These are phyloP conservation scores for Seira ritae DNA, from an alignment of 2,888 invertebrate species.

Conservation along the genomic window DNA sequence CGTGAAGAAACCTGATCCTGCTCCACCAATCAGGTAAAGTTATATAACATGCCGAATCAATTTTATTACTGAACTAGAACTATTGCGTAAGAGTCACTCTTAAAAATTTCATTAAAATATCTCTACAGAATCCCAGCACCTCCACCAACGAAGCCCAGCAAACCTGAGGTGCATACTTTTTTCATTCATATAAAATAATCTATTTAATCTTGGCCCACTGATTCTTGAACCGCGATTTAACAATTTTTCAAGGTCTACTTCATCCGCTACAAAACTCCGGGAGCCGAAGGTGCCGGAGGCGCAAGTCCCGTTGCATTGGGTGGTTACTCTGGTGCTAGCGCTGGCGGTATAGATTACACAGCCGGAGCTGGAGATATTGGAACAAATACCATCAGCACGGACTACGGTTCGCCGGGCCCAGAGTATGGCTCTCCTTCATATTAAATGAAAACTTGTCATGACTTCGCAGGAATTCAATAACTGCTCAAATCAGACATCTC, in stretches of 20 bases:
- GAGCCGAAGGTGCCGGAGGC: slow-evolving; percentile 53
- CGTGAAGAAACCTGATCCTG: slow-evolving; percentile 91
- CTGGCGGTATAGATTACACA: slow-evolving; percentile 37
- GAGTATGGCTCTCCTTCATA: too few relatives aligned
- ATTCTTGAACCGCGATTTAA: neutral
- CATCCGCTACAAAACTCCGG: slow-evolving; percentile 85
- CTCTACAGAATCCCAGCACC: slow-evolving; percentile 81
- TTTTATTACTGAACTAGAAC: too few relatives aligned
- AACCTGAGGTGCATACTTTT: slow-evolving; percentile 84
- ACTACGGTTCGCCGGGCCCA: too few relatives aligned
- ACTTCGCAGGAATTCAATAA: too few relatives aligned
- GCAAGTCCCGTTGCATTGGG: slow-evolving; percentile 26
- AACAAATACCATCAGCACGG: slow-evolving; percentile 57
- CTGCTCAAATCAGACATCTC: too few relatives aligned
- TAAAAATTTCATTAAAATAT: neutral
- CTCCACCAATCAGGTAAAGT: slow-evolving; percentile 81
- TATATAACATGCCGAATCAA: neutral
- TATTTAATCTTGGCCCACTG: neutral
- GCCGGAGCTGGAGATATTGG: slow-evolving; percentile 49
- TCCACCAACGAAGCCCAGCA: slow-evolving; percentile 88
- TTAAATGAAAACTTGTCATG: too few relatives aligned
- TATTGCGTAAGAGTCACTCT: too few relatives aligned
- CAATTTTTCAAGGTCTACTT: slow-evolving; percentile 82
- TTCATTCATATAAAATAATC: neutral
- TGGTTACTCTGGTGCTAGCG: slow-evolving; percentile 25